Evolutionary conservation across 2,113 vertebrate genomes (phyloP).

Genomic region (Scophthalmus maximus): DNA sequence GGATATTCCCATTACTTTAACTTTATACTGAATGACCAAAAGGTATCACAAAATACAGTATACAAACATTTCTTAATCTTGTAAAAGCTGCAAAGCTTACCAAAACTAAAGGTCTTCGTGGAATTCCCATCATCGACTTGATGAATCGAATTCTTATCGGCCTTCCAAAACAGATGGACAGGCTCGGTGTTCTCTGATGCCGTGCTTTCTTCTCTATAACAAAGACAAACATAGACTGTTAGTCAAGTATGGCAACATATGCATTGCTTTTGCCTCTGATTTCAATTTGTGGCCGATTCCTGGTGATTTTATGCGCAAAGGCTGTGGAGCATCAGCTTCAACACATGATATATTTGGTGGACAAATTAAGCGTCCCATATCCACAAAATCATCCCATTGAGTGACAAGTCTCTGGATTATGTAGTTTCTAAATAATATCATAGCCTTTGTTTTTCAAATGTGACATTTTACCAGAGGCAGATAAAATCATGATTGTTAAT

Average conservation of each 20-base stretch:
- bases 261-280: not conserved
- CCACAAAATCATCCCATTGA: too few relatives aligned
- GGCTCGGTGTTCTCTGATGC: slow-evolving; percentile 71
- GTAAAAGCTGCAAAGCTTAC: slow-evolving; percentile 76
- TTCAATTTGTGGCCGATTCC: too few relatives aligned
- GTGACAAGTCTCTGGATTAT: too few relatives aligned
- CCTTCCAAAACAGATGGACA: slow-evolving; percentile 84
- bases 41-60: not conserved
- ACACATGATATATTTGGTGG: too few relatives aligned
- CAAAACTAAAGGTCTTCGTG: slow-evolving; percentile 88
- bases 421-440: too few relatives aligned
- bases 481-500: too few relatives aligned
- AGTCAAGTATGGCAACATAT: not conserved
- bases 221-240: not conserved
- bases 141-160: slow-evolving; percentile 84
- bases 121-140: slow-evolving; percentile 87
- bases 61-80: not conserved
- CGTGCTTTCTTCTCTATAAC: slow-evolving; percentile 79
- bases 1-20: not conserved
- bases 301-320: too few relatives aligned
- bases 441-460: too few relatives aligned
- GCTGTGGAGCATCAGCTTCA: too few relatives aligned
- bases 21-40: not conserved
- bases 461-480: too few relatives aligned
- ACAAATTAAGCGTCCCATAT: too few relatives aligned